Evolutionary conservation across 2,888 invertebrate genomes (phyloP), one percentile per base, ranked within the genome.

Genomic region (Apocheima hispidaria): DNA sequence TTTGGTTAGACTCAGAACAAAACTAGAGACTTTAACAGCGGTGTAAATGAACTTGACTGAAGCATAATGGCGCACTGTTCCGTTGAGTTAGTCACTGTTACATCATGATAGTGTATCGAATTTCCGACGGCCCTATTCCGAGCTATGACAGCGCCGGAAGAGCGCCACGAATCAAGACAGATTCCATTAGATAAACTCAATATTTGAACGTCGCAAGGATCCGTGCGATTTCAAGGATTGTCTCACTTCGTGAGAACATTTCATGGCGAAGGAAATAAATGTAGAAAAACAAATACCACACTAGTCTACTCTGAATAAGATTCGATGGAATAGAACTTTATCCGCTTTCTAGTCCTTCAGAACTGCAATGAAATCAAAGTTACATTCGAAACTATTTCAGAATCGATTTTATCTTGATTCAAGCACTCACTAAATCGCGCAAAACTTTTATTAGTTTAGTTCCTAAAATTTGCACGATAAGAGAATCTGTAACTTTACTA

Each of bases 111-210:
- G 59, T 53, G 52, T 59, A 59, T 53, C 59, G 46, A 52, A 59
- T 59, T 59, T 59, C 59, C 59, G 59, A 52, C 50, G 35, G 40
- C 44, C 56, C 26, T 51, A 40, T 51, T 51, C 30, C 12, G 9
- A 41, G 40, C 28, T 16, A 40, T 40, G 51, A 51, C 51, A 51
- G 35, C 38, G 51, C 30, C 51, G 51, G 51, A 51, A 56, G 41
- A 56, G 23, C 44, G 50, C 23, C 50, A 56, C 23, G 52, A 54
- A 50, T 50, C 38, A 38, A 55, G 55, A 41, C 52, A 52, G 69
- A 77, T 73, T 68, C 70, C 64, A 75, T 72, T 75, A 71, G 66
- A 75, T 69, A 65, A 64, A 66, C 59, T 66, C 71, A 74, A 77
- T 77, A 75, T 76, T 77, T 71, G 70, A 70, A 69, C 72, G 67